Percentiles rank a stretch among this genome's conserved stretches.
phyloP scores from a whole-genome alignment of 2,888 invertebrate species.

The Lordiphosa fenestrarum region DNA sequence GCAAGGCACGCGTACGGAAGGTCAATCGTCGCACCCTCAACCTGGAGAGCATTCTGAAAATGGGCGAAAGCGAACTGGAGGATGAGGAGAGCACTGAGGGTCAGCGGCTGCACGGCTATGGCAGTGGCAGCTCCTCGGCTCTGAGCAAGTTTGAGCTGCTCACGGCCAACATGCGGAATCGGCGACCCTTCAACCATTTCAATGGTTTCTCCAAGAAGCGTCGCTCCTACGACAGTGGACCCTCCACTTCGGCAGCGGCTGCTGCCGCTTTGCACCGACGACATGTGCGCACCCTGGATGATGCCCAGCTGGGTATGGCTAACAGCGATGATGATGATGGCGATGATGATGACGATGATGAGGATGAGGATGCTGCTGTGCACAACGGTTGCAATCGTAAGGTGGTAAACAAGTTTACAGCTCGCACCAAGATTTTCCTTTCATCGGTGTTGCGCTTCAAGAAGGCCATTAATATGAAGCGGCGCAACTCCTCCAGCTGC shows the following conservation, averaged over 20 bases:
- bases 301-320: constrained; percentile 20
- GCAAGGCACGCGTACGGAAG: constrained; percentile 65
- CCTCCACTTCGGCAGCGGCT: constrained; percentile 29
- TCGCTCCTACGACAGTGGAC: constrained; percentile 53
- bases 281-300: constrained; percentile 20
- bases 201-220: constrained; percentile 69
- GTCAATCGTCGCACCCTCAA: constrained; percentile 76
- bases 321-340: constrained; percentile 16
- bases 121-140: constrained; percentile 14
- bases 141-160: constrained; percentile 72
- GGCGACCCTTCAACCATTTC: constrained; percentile 50
- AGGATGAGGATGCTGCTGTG: constrained; percentile 13
- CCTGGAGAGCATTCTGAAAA: constrained; percentile 77
- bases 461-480: constrained; percentile 74
- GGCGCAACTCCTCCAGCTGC: constrained; percentile 79
- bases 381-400: constrained; percentile 62
- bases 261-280: constrained; percentile 32
- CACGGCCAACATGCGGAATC: constrained; percentile 41
- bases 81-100: constrained; percentile 74
- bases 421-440: constrained; percentile 78
- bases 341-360: constrained; percentile 9
- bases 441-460: constrained; percentile 79
- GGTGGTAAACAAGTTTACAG: constrained; percentile 77
- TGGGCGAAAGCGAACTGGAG: constrained; percentile 81
- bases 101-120: constrained; percentile 33